Evolutionary conservation across 2,113 vertebrate genomes (phyloP), one percentile per base, ranked within the genome.

Genomic region (Anolis carolinensis): DNA sequence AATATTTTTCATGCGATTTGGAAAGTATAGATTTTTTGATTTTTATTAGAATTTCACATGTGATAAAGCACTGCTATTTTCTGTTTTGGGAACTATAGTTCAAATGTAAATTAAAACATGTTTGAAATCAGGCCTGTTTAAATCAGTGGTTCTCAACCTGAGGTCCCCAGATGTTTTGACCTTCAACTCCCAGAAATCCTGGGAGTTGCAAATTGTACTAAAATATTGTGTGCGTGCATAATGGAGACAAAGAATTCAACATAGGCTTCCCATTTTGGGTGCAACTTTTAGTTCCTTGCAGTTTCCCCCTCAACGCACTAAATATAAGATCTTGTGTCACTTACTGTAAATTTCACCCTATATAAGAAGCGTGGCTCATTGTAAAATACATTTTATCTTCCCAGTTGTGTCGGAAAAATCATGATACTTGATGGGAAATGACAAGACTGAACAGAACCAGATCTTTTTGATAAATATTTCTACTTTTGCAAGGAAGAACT

Each of bases 31-130:
- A 44, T 44, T 81, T 86, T 92, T 91, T 81, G 59, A 16, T 59
- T 14, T 59, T 59, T 59, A 59, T 59, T 59, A 87, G 73, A 85
- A 85, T 89, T 68, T 92, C 74, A 7, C 55, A 84, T 88, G 36
- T 84, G 88, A 90, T 76, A 88, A 89, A 92, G 84, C 86, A 88
- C 92, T 76, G 71, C 79, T 83, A 5, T 93, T 94, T 95, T 92
- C 91, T 83, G 72, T 75, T 87, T 59, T 95, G 79, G 32, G 71
- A 90, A 83, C 76, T 92, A 81, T 93, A 84, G 91, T 82, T 86
- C 68, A 88, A 71, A 85, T 25, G 67, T 90, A 78, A 85, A 82
- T 90, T 88, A 90, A 90, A 88, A 83, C 84, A 1, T 21, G 75
- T 86, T 91, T 91, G 78, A 87, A 93, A 94, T n/a, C n/a, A n/a